Evolutionary conservation across 2,888 invertebrate genomes (phyloP).

Genomic region (Erpobdella octoculata): DNA sequence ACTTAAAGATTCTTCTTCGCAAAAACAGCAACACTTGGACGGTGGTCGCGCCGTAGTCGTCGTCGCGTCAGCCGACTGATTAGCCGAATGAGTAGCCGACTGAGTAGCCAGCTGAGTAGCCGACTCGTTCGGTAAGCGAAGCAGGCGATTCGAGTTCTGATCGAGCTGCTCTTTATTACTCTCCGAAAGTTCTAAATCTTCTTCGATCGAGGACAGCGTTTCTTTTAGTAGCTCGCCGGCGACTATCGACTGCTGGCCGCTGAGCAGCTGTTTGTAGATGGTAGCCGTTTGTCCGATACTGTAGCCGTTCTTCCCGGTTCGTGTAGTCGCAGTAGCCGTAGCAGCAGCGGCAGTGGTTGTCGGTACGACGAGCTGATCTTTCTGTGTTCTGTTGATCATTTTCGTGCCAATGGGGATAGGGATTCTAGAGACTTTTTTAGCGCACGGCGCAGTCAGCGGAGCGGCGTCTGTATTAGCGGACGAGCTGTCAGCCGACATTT

Average conservation of each 20-base stretch:
- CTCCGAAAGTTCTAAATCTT: neutral
- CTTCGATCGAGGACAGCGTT: neutral
- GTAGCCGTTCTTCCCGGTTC: neutral
- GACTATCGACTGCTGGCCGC: neutral
- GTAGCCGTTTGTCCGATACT: neutral
- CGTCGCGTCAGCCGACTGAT: no score
- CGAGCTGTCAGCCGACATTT: neutral
- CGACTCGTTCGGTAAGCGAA: no score
- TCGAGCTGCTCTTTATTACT: neutral
- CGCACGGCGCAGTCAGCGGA: neutral
- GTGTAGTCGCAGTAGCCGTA: neutral
- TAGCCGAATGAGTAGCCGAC: no score
- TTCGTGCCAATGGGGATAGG: conserved; percentile 2
- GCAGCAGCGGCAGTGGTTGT: neutral
- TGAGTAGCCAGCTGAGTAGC: no score
- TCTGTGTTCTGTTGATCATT: neutral
- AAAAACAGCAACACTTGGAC: conserved; percentile 1
- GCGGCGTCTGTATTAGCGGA: neutral
- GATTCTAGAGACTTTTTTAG: neutral
- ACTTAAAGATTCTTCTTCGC: neutral
- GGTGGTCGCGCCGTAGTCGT: neutral
- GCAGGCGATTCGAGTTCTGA: no score
- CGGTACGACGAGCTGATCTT: neutral
- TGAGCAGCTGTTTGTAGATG: neutral
- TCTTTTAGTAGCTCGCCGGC: neutral